A percentile compares a stretch with the other conserved stretches of the same genome.
phyloP scores from a whole-genome alignment of 2,797 vertebrate genomes.

The Megalops cyprinoides region DNA sequence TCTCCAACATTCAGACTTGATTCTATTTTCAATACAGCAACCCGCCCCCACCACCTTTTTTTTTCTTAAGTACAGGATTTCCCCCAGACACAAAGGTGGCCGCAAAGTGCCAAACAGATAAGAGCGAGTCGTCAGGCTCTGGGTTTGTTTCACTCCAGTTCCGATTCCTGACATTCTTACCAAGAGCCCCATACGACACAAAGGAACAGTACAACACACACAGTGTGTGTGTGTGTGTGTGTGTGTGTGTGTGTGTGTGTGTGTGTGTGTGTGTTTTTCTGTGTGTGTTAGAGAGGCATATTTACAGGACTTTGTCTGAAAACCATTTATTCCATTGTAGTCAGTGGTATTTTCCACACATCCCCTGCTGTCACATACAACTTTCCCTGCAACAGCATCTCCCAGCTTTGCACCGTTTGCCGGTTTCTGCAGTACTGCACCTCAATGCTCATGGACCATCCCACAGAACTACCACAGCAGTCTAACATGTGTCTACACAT shows the following conservation, averaged over 20 bases:
- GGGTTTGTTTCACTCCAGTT: not conserved
- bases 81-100: conserved; percentile 32
- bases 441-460: too few relatives aligned
- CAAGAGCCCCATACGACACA: not conserved
- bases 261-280: conserved; percentile 19
- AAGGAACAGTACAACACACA: not conserved
- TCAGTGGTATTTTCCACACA: too few relatives aligned
- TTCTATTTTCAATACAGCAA: conserved; percentile 20
- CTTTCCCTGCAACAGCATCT: too few relatives aligned
- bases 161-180: not conserved
- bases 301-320: too few relatives aligned
- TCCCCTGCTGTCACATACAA: too few relatives aligned
- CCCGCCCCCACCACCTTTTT: not conserved
- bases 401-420: not conserved
- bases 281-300: too few relatives aligned
- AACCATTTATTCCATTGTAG: too few relatives aligned
- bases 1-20: not conserved
- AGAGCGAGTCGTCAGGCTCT: not conserved
- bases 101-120: not conserved
- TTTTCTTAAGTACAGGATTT: conserved; percentile 24
- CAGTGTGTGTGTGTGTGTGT: not conserved
- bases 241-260: conserved; percentile 35
- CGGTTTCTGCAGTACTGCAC: not conserved
- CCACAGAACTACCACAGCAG: not conserved
- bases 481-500: too few relatives aligned